Conservation (phyloP, 1,140 invertebrate genomes). For the Cydia pomonella region DNA sequence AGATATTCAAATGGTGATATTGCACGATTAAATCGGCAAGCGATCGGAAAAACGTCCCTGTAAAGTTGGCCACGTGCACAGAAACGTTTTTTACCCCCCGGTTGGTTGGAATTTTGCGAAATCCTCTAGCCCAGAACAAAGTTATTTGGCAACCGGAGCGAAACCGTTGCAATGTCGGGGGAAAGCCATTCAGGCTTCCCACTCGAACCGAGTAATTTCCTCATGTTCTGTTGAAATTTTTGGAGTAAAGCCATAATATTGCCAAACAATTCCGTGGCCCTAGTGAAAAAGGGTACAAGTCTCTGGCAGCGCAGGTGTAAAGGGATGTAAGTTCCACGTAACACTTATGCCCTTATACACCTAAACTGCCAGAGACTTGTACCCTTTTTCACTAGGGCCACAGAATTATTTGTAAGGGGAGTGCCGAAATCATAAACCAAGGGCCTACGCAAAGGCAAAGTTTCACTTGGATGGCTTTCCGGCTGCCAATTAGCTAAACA, state of each 20-base stretch:
- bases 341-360: no score
- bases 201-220: constrained; percentile 16
- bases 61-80: constrained; percentile 15
- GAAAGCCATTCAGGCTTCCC: constrained; percentile 20
- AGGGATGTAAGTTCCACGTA: no score
- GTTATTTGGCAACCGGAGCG: constrained; percentile 28
- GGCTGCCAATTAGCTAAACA: background rate
- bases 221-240: constrained; percentile 18
- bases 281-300: no score
- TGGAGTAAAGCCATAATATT: constrained; percentile 10
- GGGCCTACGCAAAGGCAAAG: background rate
- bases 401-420: background rate
- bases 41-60: background rate
- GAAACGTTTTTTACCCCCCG: constrained; percentile 19
- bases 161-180: constrained; percentile 29
- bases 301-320: no score
- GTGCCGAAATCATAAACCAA: background rate
- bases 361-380: no score
- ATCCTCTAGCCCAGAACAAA: constrained; percentile 15
- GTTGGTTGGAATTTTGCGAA: constrained; percentile 28
- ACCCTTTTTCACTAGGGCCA: no score
- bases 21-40: background rate
- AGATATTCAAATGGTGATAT: background rate
- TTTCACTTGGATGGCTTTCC: background rate
- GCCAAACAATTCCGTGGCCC: no score